phyloP scores from a whole-genome alignment of 2,797 vertebrate genomes.

The Crenichthys baileyi region DNA sequence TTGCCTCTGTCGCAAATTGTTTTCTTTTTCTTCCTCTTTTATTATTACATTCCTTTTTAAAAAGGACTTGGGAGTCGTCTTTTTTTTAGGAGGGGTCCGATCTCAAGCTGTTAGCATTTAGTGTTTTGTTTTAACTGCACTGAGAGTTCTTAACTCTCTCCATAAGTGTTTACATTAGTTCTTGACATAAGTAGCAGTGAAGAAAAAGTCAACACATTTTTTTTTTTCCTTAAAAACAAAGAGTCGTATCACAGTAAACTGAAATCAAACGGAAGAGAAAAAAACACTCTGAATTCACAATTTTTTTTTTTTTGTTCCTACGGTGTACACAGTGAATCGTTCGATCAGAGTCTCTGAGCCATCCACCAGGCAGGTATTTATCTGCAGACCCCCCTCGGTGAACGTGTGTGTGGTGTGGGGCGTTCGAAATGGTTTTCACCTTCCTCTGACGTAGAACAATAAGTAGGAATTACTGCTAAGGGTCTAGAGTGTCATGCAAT shows the following conservation, averaged over 20 bases:
- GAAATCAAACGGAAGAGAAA: constrained; percentile 65
- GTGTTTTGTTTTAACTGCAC: constrained; percentile 69
- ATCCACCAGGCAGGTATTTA: constrained; percentile 88
- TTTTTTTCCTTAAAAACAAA: constrained; percentile 68
- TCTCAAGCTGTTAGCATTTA: constrained; percentile 76
- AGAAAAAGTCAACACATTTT: constrained; percentile 74
- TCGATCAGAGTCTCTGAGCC: constrained; percentile 66
- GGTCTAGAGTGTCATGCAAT: constrained; percentile 96
- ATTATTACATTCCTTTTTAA: constrained; percentile 78
- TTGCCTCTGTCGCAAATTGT: constrained; percentile 92
- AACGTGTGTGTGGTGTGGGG: constrained; percentile 22
- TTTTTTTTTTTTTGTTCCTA: constrained; percentile 75
- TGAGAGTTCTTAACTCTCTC: constrained; percentile 81
- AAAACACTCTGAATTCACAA: constrained; percentile 78
- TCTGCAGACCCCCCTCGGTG: constrained; percentile 73
- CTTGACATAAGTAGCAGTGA: constrained; percentile 77
- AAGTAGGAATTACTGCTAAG: constrained; percentile 70
- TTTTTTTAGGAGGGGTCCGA: constrained; percentile 84
- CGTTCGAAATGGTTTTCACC: constrained; percentile 59
- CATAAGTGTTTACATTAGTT: constrained; percentile 75
- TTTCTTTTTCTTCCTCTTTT: constrained; percentile 69
- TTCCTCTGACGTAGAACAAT: constrained; percentile 74
- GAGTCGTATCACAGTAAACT: constrained; percentile 77
- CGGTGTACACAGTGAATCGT: constrained; percentile 78
- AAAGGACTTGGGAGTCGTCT: constrained; percentile 84